Evolutionary conservation across 1,140 invertebrate genomes (phyloP), one percentile per base, ranked within the genome.

Genomic region (Bombus sylvicola): DNA sequence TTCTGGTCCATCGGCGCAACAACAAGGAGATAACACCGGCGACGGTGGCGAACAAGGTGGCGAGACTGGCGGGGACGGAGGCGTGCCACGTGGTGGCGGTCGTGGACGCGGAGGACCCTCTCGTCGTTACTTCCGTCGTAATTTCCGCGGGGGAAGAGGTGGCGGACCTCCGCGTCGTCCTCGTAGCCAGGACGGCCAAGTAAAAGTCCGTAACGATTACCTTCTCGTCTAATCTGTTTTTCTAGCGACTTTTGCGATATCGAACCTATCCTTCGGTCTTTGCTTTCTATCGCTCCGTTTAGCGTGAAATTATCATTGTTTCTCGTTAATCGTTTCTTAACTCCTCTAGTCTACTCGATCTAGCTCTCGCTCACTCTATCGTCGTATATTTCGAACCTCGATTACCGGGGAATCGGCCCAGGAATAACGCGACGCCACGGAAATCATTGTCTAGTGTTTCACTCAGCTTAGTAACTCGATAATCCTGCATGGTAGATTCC

Each of bases 91-190:
- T 43, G 95, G 96, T 82, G 93, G 94, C 47, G 92, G 92, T 74
- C 93, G 95, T 6, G 94, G 95, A 64, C 94, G 95, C 66, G 95
- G 95, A 77, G 94, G 96, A 80, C 95, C 96, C 64, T 95, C 96
- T 87, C 96, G 97, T 90, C 96, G 97, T 83, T 97, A 96, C 94
- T 97, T 96, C 95, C 96, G 96, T 84, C 96, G 97, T 73, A 96
- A 96, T 89, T 96, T 95, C 92, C 96, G 96, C 82, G 96, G 96
- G 79, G 96, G 96, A 82, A 94, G 96, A 88, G 95, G 96, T n/a
- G 92, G 94, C 28, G 95, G 95, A 73, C 94, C 94, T 39, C 92
- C 91, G 37, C 94, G 96, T 88, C 94, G 95, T 88, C 95, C 95
- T 78, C 95, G 96, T 81, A 96, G 96, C 88, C 96, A 96, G 91